Conservation (phyloP, 1,140 invertebrate genomes). For the Eumeta japonica region DNA sequence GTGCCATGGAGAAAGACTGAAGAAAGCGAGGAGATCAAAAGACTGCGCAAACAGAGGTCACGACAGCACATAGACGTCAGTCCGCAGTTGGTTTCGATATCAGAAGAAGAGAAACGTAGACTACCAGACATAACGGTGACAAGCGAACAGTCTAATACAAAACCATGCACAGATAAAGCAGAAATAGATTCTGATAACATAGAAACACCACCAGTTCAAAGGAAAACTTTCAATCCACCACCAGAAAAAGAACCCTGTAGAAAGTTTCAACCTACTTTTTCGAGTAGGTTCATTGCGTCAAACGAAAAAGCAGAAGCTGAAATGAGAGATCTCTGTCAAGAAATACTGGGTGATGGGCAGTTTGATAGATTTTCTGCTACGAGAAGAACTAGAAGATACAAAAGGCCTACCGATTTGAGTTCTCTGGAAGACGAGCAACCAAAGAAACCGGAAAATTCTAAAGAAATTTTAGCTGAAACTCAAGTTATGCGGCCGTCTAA, state of each 20-base stretch:
- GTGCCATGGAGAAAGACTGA: constrained; percentile 70
- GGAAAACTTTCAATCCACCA: constrained; percentile 67
- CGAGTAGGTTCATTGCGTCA: constrained; percentile 18
- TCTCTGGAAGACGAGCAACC: constrained; percentile 58
- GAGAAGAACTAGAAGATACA: constrained; percentile 78
- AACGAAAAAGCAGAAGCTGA: constrained; percentile 41
- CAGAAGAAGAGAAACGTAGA: constrained; percentile 58
- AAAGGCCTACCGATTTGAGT: constrained; percentile 66
- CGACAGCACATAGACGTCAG: constrained; percentile 38
- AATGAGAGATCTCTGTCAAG: constrained; percentile 50
- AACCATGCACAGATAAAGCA: constrained; percentile 63
- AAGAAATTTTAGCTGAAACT: constrained; percentile 57
- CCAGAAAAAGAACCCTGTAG: constrained; percentile 63
- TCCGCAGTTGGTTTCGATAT: constrained; percentile 54
- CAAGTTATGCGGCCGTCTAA: constrained; percentile 55
- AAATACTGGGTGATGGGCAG: constrained; percentile 68
- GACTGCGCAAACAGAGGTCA: constrained; percentile 51
- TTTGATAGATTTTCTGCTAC: constrained; percentile 83
- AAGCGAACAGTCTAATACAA: constrained; percentile 31
- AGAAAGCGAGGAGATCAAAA: constrained; percentile 52
- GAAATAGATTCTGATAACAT: constrained; percentile 90
- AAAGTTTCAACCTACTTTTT: constrained; percentile 41
- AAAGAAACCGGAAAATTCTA: constrained; percentile 41
- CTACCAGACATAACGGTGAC: constrained; percentile 42
- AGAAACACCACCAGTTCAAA: constrained; percentile 80